Base-by-base conservation (phyloP, 2,797 vertebrate species). In the Kryptolebias ocellatus region DNA sequence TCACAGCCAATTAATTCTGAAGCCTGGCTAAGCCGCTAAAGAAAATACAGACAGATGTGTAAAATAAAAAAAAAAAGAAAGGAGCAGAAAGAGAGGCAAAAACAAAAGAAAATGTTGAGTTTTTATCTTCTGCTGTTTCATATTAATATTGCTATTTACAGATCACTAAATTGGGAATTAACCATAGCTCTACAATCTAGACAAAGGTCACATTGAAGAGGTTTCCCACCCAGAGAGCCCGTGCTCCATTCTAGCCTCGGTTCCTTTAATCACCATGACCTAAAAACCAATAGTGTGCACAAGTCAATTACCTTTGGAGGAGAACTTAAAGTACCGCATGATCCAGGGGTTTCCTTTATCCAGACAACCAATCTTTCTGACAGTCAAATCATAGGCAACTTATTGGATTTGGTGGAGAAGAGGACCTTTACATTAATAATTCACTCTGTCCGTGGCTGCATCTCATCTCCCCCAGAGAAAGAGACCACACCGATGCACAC, bases 381-480 rank as follows among this genome's bases (percentile, higher is more conserved):
- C 90, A 87, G 87, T 61, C 87, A 72, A 85, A 93, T 91, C 90
- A 91, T 83, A 79, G 79, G 77, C 72, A 72, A 80, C 83, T 89
- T 88, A 93, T 89, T 90, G 85, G 78, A 89, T 91, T 89, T 70
- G 46, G 71, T 49, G 67, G 81, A 81, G 81, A 80, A 76, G 71
- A 61, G 86, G 83, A 91, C 84, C 76, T 88, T 85, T 76, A 76
- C 88, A 92, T 93, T 91, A 91, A 94, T 91, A 92, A 89, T 91
- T 91, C 81, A 92, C 85, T 87, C 83, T 16, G 78, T 69, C 77
- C 57, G 10, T n/a, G 62, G 65, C 78, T 72, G 79, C 76, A 76
- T 83, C 76, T 85, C 81, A 81, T 88, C 74, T 73, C 66, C 50
- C 55, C 73, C 50, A 0, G 37, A 70, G 64, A 78, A 65, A 24